These are phyloP conservation scores for Apodemia hepburni DNA, from an alignment of 2,888 invertebrate genomes.

Conservation along the genomic window DNA sequence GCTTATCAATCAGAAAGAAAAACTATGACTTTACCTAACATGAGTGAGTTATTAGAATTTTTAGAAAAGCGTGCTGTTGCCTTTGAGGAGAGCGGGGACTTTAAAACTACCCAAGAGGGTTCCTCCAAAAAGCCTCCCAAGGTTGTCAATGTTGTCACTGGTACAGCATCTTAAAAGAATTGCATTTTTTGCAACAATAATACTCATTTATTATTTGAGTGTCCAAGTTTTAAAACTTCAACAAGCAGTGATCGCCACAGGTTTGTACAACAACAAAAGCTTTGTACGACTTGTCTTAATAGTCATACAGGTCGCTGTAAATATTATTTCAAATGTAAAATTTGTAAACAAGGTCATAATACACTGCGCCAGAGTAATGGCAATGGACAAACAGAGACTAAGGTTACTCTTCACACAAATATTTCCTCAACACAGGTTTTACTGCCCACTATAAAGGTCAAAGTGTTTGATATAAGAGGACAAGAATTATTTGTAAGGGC, in stretches of 20 bases:
- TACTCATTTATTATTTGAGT: too few species aligned
- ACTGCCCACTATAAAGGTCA: too few species aligned
- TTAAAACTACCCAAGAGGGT: too few species aligned
- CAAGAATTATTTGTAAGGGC: too few species aligned
- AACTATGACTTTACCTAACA: neutral
- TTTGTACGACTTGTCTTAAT: slow-evolving; percentile 19
- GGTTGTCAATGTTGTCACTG: too few species aligned
- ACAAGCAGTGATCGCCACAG: neutral
- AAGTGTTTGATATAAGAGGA: too few species aligned
- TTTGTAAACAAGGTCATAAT: slow-evolving; percentile 28
- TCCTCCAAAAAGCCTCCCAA: too few species aligned
- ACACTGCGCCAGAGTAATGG: slow-evolving; percentile 19
- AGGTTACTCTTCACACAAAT: neutral
- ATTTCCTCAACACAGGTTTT: too few species aligned
- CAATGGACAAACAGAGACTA: neutral
- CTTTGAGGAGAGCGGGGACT: neutral
- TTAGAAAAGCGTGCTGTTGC: neutral
- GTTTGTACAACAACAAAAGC: neutral
- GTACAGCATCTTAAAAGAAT: too few species aligned
- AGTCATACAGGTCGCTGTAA: slow-evolving; percentile 23
- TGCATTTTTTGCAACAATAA: too few species aligned
- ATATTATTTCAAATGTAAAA: slow-evolving; percentile 25
- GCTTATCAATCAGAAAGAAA: neutral
- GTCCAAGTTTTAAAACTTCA: neutral
- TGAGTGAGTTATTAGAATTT: neutral